Conservation (phyloP, 2,113 vertebrate genomes). For the Numenius arquata region DNA sequence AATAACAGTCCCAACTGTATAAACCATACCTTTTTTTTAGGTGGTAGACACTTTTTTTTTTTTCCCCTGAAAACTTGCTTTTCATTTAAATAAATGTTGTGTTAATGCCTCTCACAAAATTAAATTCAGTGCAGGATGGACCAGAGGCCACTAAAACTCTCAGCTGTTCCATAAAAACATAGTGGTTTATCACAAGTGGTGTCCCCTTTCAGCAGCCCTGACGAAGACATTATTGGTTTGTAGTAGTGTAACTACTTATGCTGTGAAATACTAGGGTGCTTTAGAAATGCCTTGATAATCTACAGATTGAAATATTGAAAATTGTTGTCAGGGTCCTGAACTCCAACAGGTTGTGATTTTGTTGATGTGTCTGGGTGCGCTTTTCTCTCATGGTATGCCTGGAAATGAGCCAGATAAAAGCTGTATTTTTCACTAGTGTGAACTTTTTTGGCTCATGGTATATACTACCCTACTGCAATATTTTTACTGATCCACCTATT, state of each 20-base stretch:
- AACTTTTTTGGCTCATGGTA: background rate
- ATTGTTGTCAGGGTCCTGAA: background rate
- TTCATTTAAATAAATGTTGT: background rate
- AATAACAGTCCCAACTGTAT: background rate
- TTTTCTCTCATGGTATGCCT: background rate
- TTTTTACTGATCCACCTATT: background rate
- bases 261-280: background rate
- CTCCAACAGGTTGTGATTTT: background rate
- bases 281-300: background rate
- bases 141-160: background rate
- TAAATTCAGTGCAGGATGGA: background rate
- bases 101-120: background rate
- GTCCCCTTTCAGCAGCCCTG: background rate
- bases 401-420: background rate
- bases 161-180: background rate
- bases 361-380: background rate
- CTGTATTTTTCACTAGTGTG: background rate
- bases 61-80: background rate
- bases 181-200: background rate
- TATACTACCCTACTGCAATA: background rate
- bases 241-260: background rate
- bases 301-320: background rate
- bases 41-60: background rate
- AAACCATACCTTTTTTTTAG: background rate
- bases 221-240: accelerated